phyloP scores from a whole-genome alignment of 2,113 vertebrate species.

The Epinephelus cyanopodus region DNA sequence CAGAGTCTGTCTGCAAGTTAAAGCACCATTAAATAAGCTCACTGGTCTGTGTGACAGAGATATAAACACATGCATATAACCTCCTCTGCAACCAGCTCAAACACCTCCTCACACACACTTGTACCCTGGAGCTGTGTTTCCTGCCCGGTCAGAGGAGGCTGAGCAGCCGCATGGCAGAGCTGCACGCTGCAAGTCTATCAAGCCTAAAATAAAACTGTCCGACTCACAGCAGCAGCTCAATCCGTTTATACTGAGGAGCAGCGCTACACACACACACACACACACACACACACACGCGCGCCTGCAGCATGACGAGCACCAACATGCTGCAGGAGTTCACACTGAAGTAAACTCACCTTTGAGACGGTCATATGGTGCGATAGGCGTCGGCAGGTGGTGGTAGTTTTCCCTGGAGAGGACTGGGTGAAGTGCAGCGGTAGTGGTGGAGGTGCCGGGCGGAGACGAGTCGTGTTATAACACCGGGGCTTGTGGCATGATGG shows the following conservation, averaged over 20 bases:
- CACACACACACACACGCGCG: not conserved
- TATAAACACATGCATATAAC: not conserved
- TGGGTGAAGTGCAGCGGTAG: conserved; percentile 6
- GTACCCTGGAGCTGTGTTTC: not conserved
- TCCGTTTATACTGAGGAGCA: not conserved
- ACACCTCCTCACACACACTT: not conserved
- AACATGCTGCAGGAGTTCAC: not conserved
- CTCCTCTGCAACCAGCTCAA: not conserved
- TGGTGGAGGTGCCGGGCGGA: conserved; percentile 15
- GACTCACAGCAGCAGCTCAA: not conserved
- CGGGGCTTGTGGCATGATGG: conserved; percentile 23
- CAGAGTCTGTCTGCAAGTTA: not conserved
- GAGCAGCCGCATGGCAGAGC: conserved; percentile 55
- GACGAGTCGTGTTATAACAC: conserved; percentile 40
- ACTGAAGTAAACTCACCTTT: conserved; percentile 64
- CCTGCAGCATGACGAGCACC: not conserved
- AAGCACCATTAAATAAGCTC: not conserved
- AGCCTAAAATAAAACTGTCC: conserved; percentile 2
- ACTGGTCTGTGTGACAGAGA: not conserved
- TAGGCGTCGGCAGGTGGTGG: conserved; percentile 65
- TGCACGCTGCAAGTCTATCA: conserved; percentile 17
- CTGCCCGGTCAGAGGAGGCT: conserved; percentile 1
- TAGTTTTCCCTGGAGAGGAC: conserved; percentile 38
- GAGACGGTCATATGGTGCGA: conserved; percentile 72
- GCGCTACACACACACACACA: not conserved